These are phyloP conservation scores for Hetaerina titia DNA, from an alignment of 2,888 invertebrate genomes.

Conservation along the genomic window DNA sequence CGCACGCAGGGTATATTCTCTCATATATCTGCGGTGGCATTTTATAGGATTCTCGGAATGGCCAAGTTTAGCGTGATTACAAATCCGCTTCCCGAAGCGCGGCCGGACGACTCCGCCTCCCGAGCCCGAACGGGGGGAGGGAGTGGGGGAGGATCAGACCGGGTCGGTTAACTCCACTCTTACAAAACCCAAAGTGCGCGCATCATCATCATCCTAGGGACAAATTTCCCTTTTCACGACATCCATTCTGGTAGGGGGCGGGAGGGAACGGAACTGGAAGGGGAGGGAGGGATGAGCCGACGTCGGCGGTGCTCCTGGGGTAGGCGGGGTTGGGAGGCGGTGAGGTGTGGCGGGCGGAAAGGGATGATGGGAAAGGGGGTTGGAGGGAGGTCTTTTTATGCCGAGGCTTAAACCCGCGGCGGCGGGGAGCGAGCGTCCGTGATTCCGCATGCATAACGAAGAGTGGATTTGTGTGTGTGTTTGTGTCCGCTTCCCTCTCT, in stretches of 20 bases:
- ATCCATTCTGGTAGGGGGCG: not conserved
- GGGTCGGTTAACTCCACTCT: not conserved
- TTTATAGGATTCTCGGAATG: not conserved
- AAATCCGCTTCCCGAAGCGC: not conserved
- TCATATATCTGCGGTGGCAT: not conserved
- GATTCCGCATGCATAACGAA: not conserved
- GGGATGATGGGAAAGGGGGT: not conserved
- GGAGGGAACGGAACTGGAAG: not conserved
- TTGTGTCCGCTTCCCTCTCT: not conserved
- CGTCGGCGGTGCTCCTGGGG: not conserved
- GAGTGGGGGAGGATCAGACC: not conserved
- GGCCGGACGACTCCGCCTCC: not conserved
- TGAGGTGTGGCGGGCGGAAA: not conserved
- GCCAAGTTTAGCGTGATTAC: not conserved
- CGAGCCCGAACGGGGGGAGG: not conserved
- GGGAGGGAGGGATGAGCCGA: not conserved
- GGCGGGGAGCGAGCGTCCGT: not conserved
- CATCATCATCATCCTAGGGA: not conserved
- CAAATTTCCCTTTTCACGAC: not conserved
- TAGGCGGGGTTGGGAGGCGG: no score
- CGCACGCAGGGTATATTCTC: not conserved
- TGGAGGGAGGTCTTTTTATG: not conserved
- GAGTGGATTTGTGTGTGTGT: not conserved
- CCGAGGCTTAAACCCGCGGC: not conserved
- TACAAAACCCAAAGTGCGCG: not conserved